phyloP scores from a whole-genome alignment of 2,113 vertebrate species.

The Orientallactaga bullata region DNA sequence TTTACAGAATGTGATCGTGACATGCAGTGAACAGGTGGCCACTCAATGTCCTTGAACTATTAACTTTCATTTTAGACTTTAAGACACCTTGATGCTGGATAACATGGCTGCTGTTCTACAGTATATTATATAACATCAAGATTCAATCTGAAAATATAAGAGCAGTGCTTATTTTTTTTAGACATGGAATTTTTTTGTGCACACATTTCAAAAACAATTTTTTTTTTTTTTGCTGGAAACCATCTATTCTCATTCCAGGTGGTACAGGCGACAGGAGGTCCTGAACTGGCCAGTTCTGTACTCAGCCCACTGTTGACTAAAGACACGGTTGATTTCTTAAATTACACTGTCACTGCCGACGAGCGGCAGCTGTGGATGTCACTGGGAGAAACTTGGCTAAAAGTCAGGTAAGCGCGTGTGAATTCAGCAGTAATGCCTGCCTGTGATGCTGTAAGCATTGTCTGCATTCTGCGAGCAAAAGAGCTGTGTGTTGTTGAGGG shows the following conservation, averaged over 20 bases:
- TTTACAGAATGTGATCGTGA: constrained; percentile 39
- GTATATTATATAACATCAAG: background rate
- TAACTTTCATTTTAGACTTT: constrained; percentile 31
- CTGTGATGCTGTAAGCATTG: background rate
- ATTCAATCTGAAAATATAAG: background rate
- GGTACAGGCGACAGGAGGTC: constrained; percentile 94
- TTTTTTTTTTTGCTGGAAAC: constrained; percentile 26
- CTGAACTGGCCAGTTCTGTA: constrained; percentile 92
- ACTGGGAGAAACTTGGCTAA: constrained; percentile 95
- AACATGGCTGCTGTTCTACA: background rate
- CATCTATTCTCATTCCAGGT: constrained; percentile 87
- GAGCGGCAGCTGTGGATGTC: constrained; percentile 95
- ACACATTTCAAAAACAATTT: background rate
- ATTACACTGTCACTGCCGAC: constrained; percentile 88
- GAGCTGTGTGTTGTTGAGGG: background rate
- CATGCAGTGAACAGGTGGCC: background rate
- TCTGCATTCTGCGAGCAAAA: background rate
- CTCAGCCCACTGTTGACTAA: constrained; percentile 94
- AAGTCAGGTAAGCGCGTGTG: constrained; percentile 90
- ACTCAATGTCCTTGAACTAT: constrained; percentile 1
- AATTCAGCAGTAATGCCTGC: background rate
- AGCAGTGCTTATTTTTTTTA: constrained; percentile 44
- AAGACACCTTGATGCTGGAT: background rate
- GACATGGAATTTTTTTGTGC: background rate
- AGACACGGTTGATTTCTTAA: constrained; percentile 95